A percentile compares a stretch with the other conserved stretches of the same genome.
Evolutionary conservation across 1,140 invertebrate species (phyloP).

Genomic region (Oryctes rhinoceros): DNA sequence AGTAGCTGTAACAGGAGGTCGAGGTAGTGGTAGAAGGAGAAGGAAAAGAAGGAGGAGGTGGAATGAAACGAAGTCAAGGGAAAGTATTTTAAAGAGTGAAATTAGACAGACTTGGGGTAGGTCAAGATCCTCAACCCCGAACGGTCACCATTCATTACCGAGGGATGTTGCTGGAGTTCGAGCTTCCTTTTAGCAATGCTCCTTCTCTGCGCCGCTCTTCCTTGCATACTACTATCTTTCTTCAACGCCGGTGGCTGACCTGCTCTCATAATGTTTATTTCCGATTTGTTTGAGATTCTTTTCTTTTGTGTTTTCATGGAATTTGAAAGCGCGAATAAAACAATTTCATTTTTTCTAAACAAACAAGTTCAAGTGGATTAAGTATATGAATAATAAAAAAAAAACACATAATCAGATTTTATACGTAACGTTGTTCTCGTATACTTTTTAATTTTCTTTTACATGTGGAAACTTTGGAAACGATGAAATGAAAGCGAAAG

Average conservation of each 20-base stretch:
- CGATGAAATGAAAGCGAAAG: no score
- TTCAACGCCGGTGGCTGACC: background rate
- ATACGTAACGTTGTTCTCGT: no score
- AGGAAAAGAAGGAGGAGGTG: slow-evolving; percentile 4
- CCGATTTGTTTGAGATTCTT: slow-evolving; percentile 2
- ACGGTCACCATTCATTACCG: slow-evolving; percentile 39
- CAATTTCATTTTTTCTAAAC: background rate
- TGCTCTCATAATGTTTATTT: slow-evolving; percentile 18
- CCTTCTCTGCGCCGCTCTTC: background rate
- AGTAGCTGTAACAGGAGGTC: slow-evolving; percentile 7
- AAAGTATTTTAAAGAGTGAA: slow-evolving; percentile 60
- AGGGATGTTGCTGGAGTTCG: slow-evolving; percentile 33
- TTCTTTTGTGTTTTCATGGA: slow-evolving; percentile 11
- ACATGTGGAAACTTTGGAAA: no score
- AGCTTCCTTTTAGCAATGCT: slow-evolving; percentile 6
- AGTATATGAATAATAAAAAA: no score
- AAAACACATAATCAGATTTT: no score
- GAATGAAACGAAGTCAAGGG: slow-evolving; percentile 55
- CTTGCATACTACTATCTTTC: slow-evolving; percentile 4
- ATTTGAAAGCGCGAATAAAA: background rate
- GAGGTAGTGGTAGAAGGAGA: background rate
- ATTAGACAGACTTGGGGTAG: slow-evolving; percentile 57
- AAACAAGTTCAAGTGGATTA: background rate
- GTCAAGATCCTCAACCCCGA: slow-evolving; percentile 48
- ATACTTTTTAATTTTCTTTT: no score